Evolutionary conservation across 2,113 vertebrate genomes (phyloP), one percentile per base, ranked within the genome.

Genomic region (Maccullochella peelii): DNA sequence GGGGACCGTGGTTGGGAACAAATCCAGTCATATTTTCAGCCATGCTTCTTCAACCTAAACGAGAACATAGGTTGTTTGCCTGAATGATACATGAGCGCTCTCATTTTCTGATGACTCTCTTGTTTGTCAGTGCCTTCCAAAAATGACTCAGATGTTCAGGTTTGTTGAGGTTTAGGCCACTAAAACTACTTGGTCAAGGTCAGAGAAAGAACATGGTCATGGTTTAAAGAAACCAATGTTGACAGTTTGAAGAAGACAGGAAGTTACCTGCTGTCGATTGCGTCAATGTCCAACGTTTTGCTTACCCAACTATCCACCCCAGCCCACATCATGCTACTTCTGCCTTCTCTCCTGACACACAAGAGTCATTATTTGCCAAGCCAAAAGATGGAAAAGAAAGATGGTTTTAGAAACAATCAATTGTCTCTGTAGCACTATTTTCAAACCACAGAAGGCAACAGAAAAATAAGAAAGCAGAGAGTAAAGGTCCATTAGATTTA

Each of bases 401-500:
- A 23, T 47, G n/a, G 8, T 68, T 61, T 6, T 15, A 47, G 8
- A 21, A 52, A 21, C 4, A 2, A 18, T 1, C 9, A 50, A 10
- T 1, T 14, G 20, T 70, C 15, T 42, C 27, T 70, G 12, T n/a
- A 49, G 58, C 23, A 63, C 33, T 11, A 11, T 33, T 20, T 33
- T 58, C 65, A 68, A 38, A 21, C 25, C 14, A 16, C 33, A 30
- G 27, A 23, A 27, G 0, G 0, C 9, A 1, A 65, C 10, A 25
- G 58, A 66, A 65, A 66, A 82, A 86, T 40, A 52, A 65, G 18
- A n/a, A 4, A 33, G n/a, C 27, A 40, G 5, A 5, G 67, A 20
- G 23, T 72, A 44, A 79, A 85, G 52, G 49, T 85, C 59, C n/a
- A 36, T 33, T 50, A n/a, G 54, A 33, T 62, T 79, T 73, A 38